These are phyloP conservation scores for Xestia rhomboidea DNA, from an alignment of 2,888 invertebrate species.

Conservation along the genomic window DNA sequence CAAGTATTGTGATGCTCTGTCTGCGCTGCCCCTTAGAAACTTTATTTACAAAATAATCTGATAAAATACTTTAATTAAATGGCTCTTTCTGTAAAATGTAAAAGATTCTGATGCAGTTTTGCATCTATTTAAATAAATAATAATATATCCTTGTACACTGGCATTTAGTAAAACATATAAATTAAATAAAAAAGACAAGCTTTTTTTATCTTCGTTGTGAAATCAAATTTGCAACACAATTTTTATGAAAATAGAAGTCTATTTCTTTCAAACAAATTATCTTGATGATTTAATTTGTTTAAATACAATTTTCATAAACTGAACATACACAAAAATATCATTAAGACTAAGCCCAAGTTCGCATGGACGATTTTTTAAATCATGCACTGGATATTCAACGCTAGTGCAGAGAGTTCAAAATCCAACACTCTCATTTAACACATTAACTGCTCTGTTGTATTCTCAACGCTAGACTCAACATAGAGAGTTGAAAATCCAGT, in stretches of 20 bases:
- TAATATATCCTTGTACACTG: constrained; percentile 26
- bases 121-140: not conserved
- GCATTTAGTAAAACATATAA: constrained; percentile 13
- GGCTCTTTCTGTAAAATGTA: not conserved
- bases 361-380: not conserved
- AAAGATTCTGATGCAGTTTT: not conserved
- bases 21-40: not conserved
- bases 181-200: not conserved
- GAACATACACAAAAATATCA: constrained; percentile 33
- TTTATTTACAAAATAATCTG: not conserved
- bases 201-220: constrained; percentile 8
- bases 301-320: constrained; percentile 13
- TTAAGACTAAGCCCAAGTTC: constrained; percentile 23
- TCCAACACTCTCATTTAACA: no score
- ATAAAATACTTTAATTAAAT: not conserved
- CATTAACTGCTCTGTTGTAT: no score
- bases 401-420: no score
- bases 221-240: not conserved
- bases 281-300: constrained; percentile 13
- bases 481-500: not conserved
- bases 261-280: not conserved
- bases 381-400: no score
- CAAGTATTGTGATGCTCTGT: not conserved
- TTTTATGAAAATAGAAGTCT: not conserved
- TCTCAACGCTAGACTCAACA: no score